These are phyloP conservation scores for Malurus melanocephalus DNA, from an alignment of 2,113 vertebrate species.

Conservation along the genomic window DNA sequence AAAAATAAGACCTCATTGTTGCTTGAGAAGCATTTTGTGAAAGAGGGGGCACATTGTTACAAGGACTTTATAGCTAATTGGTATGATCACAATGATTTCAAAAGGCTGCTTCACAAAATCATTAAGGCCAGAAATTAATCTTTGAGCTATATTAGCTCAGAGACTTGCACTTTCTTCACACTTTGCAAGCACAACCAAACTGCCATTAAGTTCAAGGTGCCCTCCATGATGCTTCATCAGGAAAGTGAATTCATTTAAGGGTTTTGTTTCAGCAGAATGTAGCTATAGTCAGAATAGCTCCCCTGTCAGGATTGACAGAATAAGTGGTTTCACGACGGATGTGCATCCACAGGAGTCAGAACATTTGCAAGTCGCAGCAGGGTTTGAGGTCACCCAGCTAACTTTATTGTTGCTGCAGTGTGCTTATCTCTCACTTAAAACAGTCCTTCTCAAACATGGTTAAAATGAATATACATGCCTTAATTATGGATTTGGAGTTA, in stretches of 20 bases:
- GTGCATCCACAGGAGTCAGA: background rate
- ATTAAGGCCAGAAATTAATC: slow-evolving; percentile 65
- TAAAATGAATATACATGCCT: background rate
- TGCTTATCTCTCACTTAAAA: background rate
- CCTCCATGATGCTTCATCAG: slow-evolving; percentile 44
- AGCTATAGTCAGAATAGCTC: background rate
- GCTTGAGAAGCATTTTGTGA: slow-evolving; percentile 7
- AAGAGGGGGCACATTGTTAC: background rate
- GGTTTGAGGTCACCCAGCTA: background rate
- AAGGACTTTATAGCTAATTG: slow-evolving; percentile 52
- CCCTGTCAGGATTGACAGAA: background rate
- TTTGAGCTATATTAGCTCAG: slow-evolving; percentile 61
- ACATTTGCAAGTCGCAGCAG: background rate
- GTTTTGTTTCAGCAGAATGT: background rate
- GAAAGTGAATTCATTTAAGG: slow-evolving; percentile 31
- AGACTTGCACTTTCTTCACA: slow-evolving; percentile 65
- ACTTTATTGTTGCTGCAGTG: background rate
- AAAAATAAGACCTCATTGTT: slow-evolving; percentile 11
- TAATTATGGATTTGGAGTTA: background rate
- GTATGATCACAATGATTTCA: slow-evolving; percentile 59
- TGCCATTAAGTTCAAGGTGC: slow-evolving; percentile 64
- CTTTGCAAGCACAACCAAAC: slow-evolving; percentile 57
- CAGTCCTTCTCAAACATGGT: background rate
- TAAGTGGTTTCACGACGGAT: background rate
- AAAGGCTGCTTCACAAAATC: slow-evolving; percentile 59